Conservation (phyloP, 2,888 invertebrate genomes). For the Celastrina argiolus region DNA sequence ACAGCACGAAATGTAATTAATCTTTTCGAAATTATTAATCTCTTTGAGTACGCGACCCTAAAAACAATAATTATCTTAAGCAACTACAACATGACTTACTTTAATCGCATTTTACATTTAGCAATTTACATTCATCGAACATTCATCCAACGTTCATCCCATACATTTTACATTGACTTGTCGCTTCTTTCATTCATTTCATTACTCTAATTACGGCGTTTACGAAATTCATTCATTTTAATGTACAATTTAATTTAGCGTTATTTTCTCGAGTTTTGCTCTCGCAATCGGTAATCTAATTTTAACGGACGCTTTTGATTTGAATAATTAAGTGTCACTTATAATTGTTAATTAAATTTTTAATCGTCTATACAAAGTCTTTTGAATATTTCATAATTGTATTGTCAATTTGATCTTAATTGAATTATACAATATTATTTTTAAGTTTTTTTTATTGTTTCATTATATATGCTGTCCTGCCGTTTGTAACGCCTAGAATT, state of each 20-base stretch:
- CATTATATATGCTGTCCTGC: no score
- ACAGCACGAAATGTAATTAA: no score
- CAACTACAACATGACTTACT: no score
- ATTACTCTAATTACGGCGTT: neutral
- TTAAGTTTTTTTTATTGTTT: no score
- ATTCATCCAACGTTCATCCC: neutral
- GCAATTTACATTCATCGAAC: neutral
- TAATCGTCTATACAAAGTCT: neutral
- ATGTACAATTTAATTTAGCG: neutral
- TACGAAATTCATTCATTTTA: conserved; percentile 3
- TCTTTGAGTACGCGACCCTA: no score
- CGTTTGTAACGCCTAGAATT: no score
- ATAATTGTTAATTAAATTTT: neutral
- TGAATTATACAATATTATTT: no score
- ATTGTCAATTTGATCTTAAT: neutral
- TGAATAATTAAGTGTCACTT: conserved; percentile 6
- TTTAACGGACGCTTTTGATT: neutral
- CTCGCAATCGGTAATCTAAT: neutral
- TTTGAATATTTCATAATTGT: neutral
- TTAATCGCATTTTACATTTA: neutral
- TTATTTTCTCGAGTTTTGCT: neutral
- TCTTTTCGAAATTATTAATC: no score
- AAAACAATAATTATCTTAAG: no score
- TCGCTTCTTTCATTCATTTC: neutral
- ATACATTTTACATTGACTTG: neutral